These are phyloP conservation scores for Anthopleura xanthogrammica DNA, from an alignment of 92 coral and sea anemone species.

Conservation along the genomic window DNA sequence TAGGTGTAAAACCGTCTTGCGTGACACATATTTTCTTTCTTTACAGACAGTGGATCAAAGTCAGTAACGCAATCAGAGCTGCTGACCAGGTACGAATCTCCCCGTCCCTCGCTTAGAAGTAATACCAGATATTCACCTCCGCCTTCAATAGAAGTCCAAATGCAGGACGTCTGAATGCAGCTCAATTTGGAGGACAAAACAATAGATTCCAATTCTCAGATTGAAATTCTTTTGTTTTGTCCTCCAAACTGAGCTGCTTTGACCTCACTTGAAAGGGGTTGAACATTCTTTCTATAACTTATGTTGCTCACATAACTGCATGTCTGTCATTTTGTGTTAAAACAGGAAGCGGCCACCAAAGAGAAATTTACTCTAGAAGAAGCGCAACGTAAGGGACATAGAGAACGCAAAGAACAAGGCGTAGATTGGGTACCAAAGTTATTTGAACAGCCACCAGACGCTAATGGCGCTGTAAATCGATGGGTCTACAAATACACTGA, in stretches of 20 bases:
- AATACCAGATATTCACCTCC: too few species aligned
- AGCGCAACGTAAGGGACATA: slow-evolving; percentile 94
- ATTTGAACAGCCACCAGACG: slow-evolving; percentile 88
- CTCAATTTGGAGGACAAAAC: too few species aligned
- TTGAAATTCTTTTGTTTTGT: too few species aligned
- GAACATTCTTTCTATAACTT: too few species aligned
- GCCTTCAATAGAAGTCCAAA: too few species aligned
- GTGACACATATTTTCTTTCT: background rate
- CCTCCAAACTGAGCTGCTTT: too few species aligned
- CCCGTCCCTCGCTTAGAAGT: background rate
- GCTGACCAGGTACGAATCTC: slow-evolving; percentile 78
- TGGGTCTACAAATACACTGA: slow-evolving; percentile 93
- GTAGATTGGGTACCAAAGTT: slow-evolving; percentile 89
- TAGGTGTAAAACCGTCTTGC: background rate
- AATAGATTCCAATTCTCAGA: too few species aligned
- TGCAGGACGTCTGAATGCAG: too few species aligned
- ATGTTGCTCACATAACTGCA: too few species aligned
- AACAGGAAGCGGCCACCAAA: slow-evolving; percentile 81
- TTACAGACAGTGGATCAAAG: slow-evolving; percentile 85
- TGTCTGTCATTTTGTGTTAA: background rate
- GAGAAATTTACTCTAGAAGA: slow-evolving; percentile 92
- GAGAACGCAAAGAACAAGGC: slow-evolving; percentile 85
- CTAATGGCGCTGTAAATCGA: slow-evolving; percentile 85
- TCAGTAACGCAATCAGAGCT: slow-evolving; percentile 84
- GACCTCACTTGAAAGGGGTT: too few species aligned